Evolutionary conservation across 2,888 invertebrate species (phyloP).

Genomic region (Watsonalla binaria): DNA sequence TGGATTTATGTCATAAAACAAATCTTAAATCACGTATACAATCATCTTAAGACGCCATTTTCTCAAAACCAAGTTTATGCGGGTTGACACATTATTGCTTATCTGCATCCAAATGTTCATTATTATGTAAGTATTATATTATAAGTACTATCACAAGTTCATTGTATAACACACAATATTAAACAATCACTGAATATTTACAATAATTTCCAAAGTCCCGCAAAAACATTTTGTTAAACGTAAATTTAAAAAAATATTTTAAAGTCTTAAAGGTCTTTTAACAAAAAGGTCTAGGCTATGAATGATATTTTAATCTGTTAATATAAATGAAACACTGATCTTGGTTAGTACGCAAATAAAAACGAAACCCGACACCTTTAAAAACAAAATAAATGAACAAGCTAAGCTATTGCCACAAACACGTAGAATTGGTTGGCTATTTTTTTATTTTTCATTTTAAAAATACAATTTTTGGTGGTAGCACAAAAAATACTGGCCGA

Average conservation of each 20-base stretch:
- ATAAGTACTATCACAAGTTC: too few species aligned
- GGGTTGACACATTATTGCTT: too few species aligned
- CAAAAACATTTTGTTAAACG: conserved; percentile 13
- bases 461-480: conserved; percentile 33
- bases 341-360: conserved; percentile 30
- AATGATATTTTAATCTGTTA: conserved; percentile 46
- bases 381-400: conserved; percentile 21
- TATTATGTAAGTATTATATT: too few species aligned
- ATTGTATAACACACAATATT: too few species aligned
- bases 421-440: conserved; percentile 20
- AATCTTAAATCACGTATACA: too few species aligned
- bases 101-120: too few species aligned
- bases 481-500: conserved; percentile 23
- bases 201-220: conserved; percentile 6
- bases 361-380: conserved; percentile 32
- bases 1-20: too few species aligned
- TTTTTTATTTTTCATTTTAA: conserved; percentile 25
- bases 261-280: conserved; percentile 21
- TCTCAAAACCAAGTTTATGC: too few species aligned
- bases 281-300: conserved; percentile 36
- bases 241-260: conserved; percentile 8
- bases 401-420: conserved; percentile 28
- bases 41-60: too few species aligned
- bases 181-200: conserved; percentile 3
- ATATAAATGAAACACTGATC: conserved; percentile 37